Percentiles rank a stretch among this genome's conserved stretches.
Evolutionary conservation across 2,797 vertebrate species (phyloP).

Genomic region (Sebastes minor): DNA sequence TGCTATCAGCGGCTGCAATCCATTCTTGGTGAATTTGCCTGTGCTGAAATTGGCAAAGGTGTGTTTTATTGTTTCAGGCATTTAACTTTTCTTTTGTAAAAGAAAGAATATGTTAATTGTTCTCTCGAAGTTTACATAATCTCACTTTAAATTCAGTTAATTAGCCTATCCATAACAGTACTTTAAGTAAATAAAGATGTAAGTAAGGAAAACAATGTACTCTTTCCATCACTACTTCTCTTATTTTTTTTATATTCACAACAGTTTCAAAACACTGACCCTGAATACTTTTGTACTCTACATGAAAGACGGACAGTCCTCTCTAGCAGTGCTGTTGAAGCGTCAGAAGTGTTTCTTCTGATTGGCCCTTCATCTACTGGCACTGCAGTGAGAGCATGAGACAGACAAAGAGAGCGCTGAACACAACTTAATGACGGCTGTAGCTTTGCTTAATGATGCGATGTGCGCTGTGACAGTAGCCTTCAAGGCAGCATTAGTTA

Average conservation of each 20-base stretch:
- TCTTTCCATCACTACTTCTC: background rate
- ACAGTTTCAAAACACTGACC: background rate
- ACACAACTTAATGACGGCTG: conserved; percentile 9
- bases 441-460: conserved; percentile 1
- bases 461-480: background rate
- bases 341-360: conserved; percentile 23
- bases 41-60: background rate
- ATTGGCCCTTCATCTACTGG: conserved; percentile 23
- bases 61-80: background rate
- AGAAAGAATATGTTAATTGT: background rate
- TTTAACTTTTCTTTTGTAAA: background rate
- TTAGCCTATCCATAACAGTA: background rate
- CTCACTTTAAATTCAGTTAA: background rate
- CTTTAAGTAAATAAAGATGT: background rate
- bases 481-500: background rate
- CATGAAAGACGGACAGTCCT: background rate
- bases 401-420: background rate
- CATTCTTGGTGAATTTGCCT: background rate
- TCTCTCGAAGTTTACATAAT: background rate
- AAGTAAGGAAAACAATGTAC: background rate
- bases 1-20: background rate
- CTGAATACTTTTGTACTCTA: background rate
- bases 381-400: background rate
- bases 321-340: conserved; percentile 8
- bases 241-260: background rate